Base-by-base conservation (phyloP, 2,888 invertebrate species). In the Tachystola acroxantha region DNA sequence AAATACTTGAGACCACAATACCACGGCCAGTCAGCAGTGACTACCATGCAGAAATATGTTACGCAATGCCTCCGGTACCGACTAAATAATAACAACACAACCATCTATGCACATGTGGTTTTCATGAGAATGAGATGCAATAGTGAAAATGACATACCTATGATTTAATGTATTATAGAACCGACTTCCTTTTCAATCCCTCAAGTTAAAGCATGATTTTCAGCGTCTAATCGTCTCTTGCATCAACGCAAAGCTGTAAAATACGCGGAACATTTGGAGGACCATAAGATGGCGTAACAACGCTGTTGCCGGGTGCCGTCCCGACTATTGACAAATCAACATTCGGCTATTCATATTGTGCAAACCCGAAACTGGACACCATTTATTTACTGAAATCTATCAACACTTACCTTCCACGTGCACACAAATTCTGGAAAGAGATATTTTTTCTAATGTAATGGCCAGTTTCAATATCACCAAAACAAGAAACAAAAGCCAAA, bases 401-500 rank as follows among this genome's bases (percentile, higher is more conserved):
- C 64, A 68, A 58, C 67, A 87, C 87, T 88, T 86, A 87, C 87
- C 87, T 86, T 80, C 68, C 80, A 78, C 81, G 82, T 78, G 80
- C 79, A 85, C 72, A 85, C 77, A 85, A 74, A 64, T 76, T 85
- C 86, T 86, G 86, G 75, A 87, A 88, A 87, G 78, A 87, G 86
- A 87, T 78, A 85, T 87, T 85, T 85, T 84, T 81, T 82, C 85
- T 81, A 81, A 86, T 84, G 80, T 85, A 87, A 86, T 87, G 87
- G 85, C 86, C 77, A 86, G 85, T 85, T 85, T 80, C 84, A 82
- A 82, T 76, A 82, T 84, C 78, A 86, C 81, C 87, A 88, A 85
- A 88, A 87, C 86, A 87, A 86, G 86, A 85, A 88, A 87, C 86
- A 86, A 85, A 86, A 85, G 85, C 84, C 82, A 86, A 86, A 86